phyloP scores from a whole-genome alignment of 2,113 vertebrate genomes.

The Lates calcarifer region DNA sequence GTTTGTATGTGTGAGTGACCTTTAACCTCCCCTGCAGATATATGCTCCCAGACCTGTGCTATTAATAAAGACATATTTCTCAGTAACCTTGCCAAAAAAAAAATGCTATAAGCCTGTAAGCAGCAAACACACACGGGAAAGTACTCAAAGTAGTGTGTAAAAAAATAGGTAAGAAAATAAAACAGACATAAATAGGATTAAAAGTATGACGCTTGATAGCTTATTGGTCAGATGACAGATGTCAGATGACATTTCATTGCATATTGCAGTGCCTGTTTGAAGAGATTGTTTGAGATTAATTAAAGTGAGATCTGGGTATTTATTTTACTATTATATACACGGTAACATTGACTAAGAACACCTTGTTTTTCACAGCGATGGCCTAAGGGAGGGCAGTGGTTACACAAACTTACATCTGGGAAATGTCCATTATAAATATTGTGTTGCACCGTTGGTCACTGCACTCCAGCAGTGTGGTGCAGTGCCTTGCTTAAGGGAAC shows the following conservation, averaged over 20 bases:
- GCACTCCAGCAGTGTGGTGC: conserved; percentile 25
- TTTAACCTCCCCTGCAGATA: conserved; percentile 38
- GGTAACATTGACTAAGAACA: conserved; percentile 31
- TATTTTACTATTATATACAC: conserved; percentile 28
- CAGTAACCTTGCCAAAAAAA: conserved; percentile 12
- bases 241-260: conserved; percentile 14
- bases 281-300: conserved; percentile 33
- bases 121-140: neutral
- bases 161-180: conserved; percentile 16
- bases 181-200: neutral
- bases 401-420: conserved; percentile 51
- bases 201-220: neutral
- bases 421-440: conserved; percentile 61
- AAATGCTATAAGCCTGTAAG: neutral
- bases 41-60: conserved; percentile 10
- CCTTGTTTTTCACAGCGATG: conserved; percentile 28
- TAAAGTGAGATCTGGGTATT: conserved; percentile 40
- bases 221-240: neutral
- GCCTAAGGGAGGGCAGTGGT: conserved; percentile 11
- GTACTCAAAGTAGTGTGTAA: neutral
- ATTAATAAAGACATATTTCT: conserved; percentile 23
- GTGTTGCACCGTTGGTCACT: conserved; percentile 30
- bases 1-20: conserved; percentile 35
- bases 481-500: conserved; percentile 64
- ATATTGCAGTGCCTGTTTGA: neutral